Evolutionary conservation across 2,888 invertebrate genomes (phyloP), one percentile per base, ranked within the genome.

Genomic region (Meloe dianella): DNA sequence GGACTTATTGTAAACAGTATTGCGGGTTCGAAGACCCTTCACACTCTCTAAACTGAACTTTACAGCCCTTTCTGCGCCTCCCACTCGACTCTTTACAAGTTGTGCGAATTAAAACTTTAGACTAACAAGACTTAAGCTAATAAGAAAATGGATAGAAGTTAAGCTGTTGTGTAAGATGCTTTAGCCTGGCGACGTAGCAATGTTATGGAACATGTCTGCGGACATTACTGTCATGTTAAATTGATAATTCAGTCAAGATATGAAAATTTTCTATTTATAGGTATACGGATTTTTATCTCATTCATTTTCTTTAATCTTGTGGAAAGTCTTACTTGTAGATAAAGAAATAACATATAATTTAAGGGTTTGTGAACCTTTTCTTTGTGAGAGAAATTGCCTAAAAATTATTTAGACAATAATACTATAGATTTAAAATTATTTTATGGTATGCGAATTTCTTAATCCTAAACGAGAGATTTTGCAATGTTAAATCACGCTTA

Each of bases 31-130:
- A 79, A 80, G 81, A 81, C 82, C 82, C 81, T 82, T 81, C 78
- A 77, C 81, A 81, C 80, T 81, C 80, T 78, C 79, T 81, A 82
- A 82, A 82, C 80, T 79, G 77, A 79, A 79, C 80, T 80, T 80
- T 80, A 78, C 78, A 77, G 75, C 79, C 79, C 79, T 78, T 73
- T 75, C 76, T 74, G 74, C 77, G 75, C 74, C 75, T 75, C 81
- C 82, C 80, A 80, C 78, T 83, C 78, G 76, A 85, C 83, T 83
- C 83, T 82, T 82, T 80, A 82, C 83, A 85, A 86, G 83, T 85
- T 85, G 84, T 80, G 81, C 81, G 88, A 87, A 87, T 88, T 87
- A 87, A 88, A 89, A 88, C 87, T 87, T 87, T 85, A 83, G 84
- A 86, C 87, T 86, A 86, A 86, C 86, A 86, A 83, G 86, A 85